Conservation (phyloP, 2,113 vertebrate genomes). For the Cricetomys ansorgei region DNA sequence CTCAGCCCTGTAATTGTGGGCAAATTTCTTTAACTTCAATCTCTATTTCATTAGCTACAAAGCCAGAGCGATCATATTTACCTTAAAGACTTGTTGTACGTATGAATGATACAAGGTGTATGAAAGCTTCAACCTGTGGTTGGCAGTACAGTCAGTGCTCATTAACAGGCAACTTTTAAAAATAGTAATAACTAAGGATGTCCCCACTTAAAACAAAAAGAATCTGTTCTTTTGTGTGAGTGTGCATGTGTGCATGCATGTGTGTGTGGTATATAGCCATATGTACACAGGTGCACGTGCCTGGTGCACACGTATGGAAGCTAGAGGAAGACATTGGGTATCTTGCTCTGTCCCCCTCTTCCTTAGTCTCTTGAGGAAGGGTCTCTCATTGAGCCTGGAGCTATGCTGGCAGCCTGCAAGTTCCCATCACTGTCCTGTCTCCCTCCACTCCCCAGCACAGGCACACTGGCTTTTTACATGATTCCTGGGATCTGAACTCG, state of each 20-base stretch:
- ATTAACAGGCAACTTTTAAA: constrained; percentile 58
- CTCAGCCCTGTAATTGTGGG: constrained; percentile 65
- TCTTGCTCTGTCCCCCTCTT: not conserved
- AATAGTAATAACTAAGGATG: constrained; percentile 41
- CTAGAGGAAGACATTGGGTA: not conserved
- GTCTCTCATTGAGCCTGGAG: not conserved
- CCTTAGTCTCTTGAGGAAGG: no score
- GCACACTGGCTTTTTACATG: not conserved
- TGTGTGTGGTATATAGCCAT: not conserved
- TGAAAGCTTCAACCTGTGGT: not conserved
- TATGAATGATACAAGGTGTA: not conserved
- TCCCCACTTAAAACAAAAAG: not conserved
- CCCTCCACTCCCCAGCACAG: no score
- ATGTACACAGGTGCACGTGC: not conserved
- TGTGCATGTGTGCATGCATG: not conserved
- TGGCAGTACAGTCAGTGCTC: constrained; percentile 52
- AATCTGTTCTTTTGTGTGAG: not conserved
- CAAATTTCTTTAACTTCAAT: constrained; percentile 25
- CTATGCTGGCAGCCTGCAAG: not conserved
- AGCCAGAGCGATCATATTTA: constrained; percentile 32
- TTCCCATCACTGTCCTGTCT: not conserved
- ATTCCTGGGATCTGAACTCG: not conserved
- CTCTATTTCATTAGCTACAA: constrained; percentile 69
- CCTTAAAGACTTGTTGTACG: constrained; percentile 33
- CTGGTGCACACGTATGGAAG: not conserved